phyloP scores from a whole-genome alignment of 2,888 invertebrate species.

The Amblyjoppa fuscipennis region DNA sequence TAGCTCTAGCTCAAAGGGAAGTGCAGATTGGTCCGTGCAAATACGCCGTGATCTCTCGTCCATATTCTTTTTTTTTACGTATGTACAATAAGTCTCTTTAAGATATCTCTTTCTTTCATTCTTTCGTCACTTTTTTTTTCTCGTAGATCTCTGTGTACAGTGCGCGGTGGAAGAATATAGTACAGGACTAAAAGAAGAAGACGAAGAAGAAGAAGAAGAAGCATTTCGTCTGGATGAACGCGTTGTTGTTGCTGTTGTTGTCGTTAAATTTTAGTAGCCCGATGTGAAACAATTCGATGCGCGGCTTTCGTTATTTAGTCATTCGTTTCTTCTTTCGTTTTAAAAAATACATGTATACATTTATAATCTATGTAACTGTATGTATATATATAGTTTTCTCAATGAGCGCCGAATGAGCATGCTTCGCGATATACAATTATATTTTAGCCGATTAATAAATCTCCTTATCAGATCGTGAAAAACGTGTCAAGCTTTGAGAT shows the following conservation, averaged over 20 bases:
- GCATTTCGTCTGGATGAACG: constrained; percentile 4
- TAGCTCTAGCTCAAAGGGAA: constrained; percentile 41
- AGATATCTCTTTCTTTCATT: constrained; percentile 26
- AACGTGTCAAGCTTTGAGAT: constrained; percentile 48
- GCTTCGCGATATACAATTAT: constrained; percentile 52
- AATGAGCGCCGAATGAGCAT: constrained; percentile 56
- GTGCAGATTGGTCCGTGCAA: constrained; percentile 67
- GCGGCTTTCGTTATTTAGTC: constrained; percentile 27
- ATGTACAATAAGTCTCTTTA: constrained; percentile 65
- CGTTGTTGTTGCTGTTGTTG: background rate
- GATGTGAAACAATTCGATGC: constrained; percentile 43
- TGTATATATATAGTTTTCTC: constrained; percentile 41
- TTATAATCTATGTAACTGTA: constrained; percentile 34
- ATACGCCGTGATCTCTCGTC: constrained; percentile 61
- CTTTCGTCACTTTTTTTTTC: constrained; percentile 12
- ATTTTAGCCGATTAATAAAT: constrained; percentile 51
- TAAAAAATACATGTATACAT: constrained; percentile 62
- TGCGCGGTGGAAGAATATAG: constrained; percentile 37
- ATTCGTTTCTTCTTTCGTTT: constrained; percentile 43
- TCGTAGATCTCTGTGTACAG: constrained; percentile 42
- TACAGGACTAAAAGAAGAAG: constrained; percentile 42
- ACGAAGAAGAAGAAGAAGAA: constrained; percentile 32
- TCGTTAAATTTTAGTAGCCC: constrained; percentile 29
- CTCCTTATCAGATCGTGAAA: constrained; percentile 63
- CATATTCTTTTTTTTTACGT: constrained; percentile 50